Conservation (phyloP, 2,113 vertebrate species). For the Bambusicola thoracicus region DNA sequence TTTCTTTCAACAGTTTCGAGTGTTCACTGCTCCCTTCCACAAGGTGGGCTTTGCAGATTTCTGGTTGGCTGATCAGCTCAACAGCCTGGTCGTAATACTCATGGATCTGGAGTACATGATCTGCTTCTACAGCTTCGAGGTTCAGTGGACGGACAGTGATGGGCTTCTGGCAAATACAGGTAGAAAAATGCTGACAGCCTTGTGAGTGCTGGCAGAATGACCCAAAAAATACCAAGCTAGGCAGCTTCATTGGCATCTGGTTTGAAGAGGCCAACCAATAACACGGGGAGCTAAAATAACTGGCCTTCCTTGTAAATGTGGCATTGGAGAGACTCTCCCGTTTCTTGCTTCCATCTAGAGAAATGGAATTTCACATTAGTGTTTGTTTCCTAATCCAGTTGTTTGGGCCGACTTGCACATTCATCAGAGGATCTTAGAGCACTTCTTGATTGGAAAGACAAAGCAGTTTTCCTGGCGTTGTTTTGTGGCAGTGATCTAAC, state of each 20-base stretch:
- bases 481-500: conserved; percentile 31
- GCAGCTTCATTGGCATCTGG: not conserved
- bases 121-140: conserved; percentile 98
- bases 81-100: conserved; percentile 93
- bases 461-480: conserved; percentile 13
- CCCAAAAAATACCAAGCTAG: conserved; percentile 5
- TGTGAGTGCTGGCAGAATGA: not conserved
- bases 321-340: not conserved
- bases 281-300: conserved; percentile 25
- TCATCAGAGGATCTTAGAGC: conserved; percentile 46
- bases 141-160: conserved; percentile 86
- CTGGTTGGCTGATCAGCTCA: conserved; percentile 99
- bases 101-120: conserved; percentile 99
- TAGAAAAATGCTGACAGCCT: conserved; percentile 24
- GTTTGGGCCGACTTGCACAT: not conserved
- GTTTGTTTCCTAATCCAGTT: conserved; percentile 14
- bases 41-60: conserved; percentile 98
- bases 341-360: not conserved
- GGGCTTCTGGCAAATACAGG: conserved; percentile 85
- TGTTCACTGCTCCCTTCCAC: conserved; percentile 97
- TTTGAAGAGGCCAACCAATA: conserved; percentile 24
- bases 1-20: conserved; percentile 86
- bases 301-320: not conserved
- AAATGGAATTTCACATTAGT: conserved; percentile 16
- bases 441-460: not conserved